These are phyloP conservation scores for Andrena cerasifolii DNA, from an alignment of 1,140 invertebrate species.

Conservation along the genomic window DNA sequence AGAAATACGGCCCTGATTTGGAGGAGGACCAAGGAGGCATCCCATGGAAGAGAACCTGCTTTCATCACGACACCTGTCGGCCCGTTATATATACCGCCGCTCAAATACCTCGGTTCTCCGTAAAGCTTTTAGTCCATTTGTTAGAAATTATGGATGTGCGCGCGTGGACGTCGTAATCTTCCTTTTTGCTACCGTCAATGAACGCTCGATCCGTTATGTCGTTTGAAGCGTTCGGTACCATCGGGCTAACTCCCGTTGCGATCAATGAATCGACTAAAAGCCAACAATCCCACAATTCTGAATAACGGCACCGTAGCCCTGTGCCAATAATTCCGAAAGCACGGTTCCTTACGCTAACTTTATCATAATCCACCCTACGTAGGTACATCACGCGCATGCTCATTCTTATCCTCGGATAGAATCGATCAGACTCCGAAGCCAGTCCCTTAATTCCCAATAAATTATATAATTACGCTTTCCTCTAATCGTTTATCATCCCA, in stretches of 20 bases:
- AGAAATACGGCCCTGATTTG: constrained; percentile 32
- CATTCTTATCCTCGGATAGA: no score
- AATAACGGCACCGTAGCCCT: no score
- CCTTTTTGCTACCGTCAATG: not conserved
- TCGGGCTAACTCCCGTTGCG: not conserved
- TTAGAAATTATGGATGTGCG: not conserved
- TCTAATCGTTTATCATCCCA: not conserved
- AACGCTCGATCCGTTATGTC: not conserved
- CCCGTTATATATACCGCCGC: constrained; percentile 64
- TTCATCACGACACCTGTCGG: constrained; percentile 68
- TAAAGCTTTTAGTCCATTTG: constrained; percentile 4
- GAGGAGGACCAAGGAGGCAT: constrained; percentile 33
- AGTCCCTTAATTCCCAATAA: no score
- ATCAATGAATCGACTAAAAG: not conserved
- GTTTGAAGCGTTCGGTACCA: not conserved
- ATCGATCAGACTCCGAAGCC: no score
- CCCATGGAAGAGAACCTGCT: constrained; percentile 68
- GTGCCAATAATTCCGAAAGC: not conserved
- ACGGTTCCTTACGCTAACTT: not conserved
- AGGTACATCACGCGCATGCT: no score
- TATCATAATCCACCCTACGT: no score
- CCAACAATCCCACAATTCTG: not conserved
- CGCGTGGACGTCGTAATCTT: not conserved
- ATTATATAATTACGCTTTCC: not conserved
- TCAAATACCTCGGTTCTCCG: constrained; percentile 50